These are phyloP conservation scores for Sebastes oblongus DNA, from an alignment of 2,797 vertebrate genomes.

Conservation along the genomic window DNA sequence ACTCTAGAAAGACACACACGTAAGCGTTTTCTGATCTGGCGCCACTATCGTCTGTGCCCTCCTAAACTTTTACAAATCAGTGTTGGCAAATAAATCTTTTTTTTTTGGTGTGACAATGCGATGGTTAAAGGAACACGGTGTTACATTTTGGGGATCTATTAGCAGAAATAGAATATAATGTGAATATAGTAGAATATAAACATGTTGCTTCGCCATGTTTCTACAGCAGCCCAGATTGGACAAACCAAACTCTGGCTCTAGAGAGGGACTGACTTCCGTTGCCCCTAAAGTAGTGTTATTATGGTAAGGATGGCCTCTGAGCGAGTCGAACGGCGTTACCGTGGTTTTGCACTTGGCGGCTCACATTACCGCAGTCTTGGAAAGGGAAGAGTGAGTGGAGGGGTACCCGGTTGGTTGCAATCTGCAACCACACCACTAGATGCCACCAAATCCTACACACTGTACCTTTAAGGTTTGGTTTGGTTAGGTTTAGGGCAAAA, in stretches of 20 bases:
- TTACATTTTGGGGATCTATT: too few relatives aligned
- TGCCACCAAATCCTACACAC: background rate
- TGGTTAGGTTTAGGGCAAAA: background rate
- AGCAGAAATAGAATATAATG: too few relatives aligned
- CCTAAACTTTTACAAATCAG: background rate
- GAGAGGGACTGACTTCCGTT: too few relatives aligned
- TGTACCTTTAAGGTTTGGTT: background rate
- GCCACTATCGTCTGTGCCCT: background rate
- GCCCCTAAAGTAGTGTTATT: too few relatives aligned
- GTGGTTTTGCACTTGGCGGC: rapidly evolving
- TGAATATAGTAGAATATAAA: too few relatives aligned
- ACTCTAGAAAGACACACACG: rapidly evolving
- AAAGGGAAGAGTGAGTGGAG: too few relatives aligned
- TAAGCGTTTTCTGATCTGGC: background rate
- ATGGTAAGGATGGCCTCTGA: rapidly evolving
- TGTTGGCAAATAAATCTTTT: background rate
- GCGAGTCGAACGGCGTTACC: too few relatives aligned
- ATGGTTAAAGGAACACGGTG: background rate
- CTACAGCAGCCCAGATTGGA: rapidly evolving
- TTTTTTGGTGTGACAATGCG: background rate
- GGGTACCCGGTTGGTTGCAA: rapidly evolving
- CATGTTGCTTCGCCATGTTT: too few relatives aligned
- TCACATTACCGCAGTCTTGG: too few relatives aligned
- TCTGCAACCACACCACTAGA: background rate
- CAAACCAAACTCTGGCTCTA: too few relatives aligned